phyloP scores from a whole-genome alignment of 2,113 vertebrate species.

The Notiomystis cincta region DNA sequence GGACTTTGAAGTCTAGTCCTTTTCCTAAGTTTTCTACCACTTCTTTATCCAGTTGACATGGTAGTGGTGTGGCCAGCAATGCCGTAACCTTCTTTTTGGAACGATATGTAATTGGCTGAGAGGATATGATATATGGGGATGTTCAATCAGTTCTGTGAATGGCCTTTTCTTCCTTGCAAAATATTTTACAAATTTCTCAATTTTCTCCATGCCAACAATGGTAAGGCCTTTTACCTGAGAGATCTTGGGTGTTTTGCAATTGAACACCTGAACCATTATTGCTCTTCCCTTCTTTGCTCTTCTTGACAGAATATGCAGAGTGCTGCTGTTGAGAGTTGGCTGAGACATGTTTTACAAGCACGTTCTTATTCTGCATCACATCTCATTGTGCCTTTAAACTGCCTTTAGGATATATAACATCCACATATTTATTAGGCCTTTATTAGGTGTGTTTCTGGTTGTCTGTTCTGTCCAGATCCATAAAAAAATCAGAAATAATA shows the following conservation, averaged over 20 bases:
- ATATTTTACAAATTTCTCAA: not conserved
- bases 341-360: not conserved
- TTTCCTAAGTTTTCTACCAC: not conserved
- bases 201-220: not conserved
- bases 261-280: conserved; percentile 11
- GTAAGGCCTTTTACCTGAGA: not conserved
- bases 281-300: conserved; percentile 61
- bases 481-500: not conserved
- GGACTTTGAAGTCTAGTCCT: not conserved
- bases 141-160: not conserved
- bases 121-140: not conserved
- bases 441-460: rapidly evolving
- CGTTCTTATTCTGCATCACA: not conserved
- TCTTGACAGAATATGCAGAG: not conserved
- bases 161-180: not conserved
- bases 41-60: not conserved
- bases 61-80: not conserved
- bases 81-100: not conserved
- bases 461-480: not conserved
- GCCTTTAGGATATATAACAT: not conserved
- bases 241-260: not conserved
- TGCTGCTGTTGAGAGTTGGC: rapidly evolving
- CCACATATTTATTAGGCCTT: rapidly evolving
- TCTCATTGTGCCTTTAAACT: not conserved
- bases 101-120: not conserved